Base-by-base conservation (phyloP, 2,113 vertebrate species). In the Loxodonta africana region DNA sequence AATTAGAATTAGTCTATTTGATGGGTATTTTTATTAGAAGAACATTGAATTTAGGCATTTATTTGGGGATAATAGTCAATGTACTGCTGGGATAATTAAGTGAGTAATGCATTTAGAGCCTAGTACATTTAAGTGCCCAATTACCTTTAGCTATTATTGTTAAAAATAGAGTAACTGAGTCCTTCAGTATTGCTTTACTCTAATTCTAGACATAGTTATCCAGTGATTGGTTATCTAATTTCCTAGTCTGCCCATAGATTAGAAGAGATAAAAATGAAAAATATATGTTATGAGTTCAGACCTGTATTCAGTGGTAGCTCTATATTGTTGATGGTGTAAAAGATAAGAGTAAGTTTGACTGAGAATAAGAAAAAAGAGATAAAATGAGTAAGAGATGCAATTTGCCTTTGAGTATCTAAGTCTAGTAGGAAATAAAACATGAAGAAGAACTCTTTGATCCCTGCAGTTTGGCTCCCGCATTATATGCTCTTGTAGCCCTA, bases 11-110 rank as follows among this genome's bases (percentile, higher is more conserved):
- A 51, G 37, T 78, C 69, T 95, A 80, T 85, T 14, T 90, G 7
- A 62, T 80, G 78, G 8, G 33, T 51, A 62, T 37, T 85, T 51
- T 90, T 18, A 76, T 90, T 89, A 74, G 26, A 26, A 83, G 76
- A 92, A 57, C 46, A 90, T 69, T 69, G 90, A 67, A 76, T 90
- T n/a, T 83, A 53, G 82, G 17, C 37, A 71, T 77, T 93, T 60
- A 86, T 89, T 80, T 67, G 33, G 82, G 17, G 20, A 44, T 69
- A 65, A 69, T 86, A 76, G 74, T 76, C 92, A n/a, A 28, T 41
- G 44, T 77, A 80, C 23, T 80, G 8, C 48, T 90, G 30, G 80
- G 48, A 25, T 80, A 25, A 65, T 28, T 46, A 85, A 94, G 69
- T 91, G 46, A 82, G n/a, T 73, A 92, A 73, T 81, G 44, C 37